Conservation (phyloP, 2,797 vertebrate genomes). For the Poecile montanus region DNA sequence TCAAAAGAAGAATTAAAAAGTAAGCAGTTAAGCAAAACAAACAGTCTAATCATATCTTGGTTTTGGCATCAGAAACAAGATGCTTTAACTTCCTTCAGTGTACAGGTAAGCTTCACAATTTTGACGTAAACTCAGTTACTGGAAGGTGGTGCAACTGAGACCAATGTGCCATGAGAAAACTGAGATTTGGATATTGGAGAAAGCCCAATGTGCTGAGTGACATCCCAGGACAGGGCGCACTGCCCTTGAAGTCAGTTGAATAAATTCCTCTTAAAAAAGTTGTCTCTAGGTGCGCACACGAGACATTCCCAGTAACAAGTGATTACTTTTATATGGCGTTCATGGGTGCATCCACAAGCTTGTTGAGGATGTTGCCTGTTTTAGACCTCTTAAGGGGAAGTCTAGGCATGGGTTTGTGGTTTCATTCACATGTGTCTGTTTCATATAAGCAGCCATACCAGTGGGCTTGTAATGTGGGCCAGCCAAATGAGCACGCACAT, state of each 20-base stretch:
- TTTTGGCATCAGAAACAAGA: background rate
- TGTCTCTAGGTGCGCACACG: too few species aligned
- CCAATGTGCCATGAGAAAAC: background rate
- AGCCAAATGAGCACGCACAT: accelerated
- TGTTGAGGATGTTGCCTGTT: background rate
- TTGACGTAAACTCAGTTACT: background rate
- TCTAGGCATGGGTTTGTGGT: background rate
- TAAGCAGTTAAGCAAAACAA: background rate
- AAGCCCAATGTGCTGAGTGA: background rate
- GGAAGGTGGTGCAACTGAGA: background rate
- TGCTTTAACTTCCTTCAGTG: background rate
- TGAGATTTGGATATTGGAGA: background rate
- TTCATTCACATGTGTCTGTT: background rate
- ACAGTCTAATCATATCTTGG: background rate
- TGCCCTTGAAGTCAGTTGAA: background rate
- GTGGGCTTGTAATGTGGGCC: background rate
- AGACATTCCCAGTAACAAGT: background rate
- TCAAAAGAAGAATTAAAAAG: background rate
- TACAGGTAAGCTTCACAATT: background rate
- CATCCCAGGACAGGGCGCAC: background rate
- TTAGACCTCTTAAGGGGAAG: background rate
- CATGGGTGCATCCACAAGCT: background rate
- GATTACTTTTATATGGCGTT: background rate
- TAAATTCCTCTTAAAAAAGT: background rate
- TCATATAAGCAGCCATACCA: background rate